These are phyloP conservation scores for Pollicipes pollicipes DNA, from an alignment of 1,140 invertebrate genomes.

Conservation along the genomic window DNA sequence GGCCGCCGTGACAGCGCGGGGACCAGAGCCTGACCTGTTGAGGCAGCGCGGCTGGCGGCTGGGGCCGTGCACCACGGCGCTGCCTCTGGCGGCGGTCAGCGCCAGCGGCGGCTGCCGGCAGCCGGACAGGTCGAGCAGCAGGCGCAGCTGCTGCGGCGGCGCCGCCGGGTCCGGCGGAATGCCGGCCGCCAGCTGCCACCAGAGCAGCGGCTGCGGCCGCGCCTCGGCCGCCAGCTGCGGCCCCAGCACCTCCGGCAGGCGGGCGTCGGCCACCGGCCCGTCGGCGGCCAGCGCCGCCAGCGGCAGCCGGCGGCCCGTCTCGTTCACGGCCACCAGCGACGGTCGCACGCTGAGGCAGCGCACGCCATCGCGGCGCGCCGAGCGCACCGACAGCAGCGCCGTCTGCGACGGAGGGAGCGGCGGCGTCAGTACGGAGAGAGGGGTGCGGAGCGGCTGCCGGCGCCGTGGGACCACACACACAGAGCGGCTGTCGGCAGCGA, in stretches of 20 bases:
- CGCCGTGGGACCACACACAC: too few relatives aligned
- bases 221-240: neutral
- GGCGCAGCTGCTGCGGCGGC: neutral
- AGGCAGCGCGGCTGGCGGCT: neutral
- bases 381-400: conserved; percentile 8
- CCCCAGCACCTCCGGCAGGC: neutral
- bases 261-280: neutral
- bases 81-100: neutral
- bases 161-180: neutral
- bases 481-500: too few relatives aligned
- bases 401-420: too few relatives aligned
- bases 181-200: conserved; percentile 1
- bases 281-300: conserved; percentile 13
- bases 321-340: conserved; percentile 17
- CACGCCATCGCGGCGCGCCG: conserved; percentile 18
- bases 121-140: neutral
- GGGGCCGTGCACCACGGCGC: neutral
- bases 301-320: conserved; percentile 14
- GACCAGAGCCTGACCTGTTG: too few relatives aligned
- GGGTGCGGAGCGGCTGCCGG: too few relatives aligned
- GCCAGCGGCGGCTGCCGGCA: neutral
- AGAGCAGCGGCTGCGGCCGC: neutral
- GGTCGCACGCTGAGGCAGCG: conserved; percentile 17
- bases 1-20: too few relatives aligned
- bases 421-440: too few relatives aligned